Conservation (phyloP, 37 sponge, comb jelly and placozoan genomes). For the Halisarca cf. caerulea region DNA sequence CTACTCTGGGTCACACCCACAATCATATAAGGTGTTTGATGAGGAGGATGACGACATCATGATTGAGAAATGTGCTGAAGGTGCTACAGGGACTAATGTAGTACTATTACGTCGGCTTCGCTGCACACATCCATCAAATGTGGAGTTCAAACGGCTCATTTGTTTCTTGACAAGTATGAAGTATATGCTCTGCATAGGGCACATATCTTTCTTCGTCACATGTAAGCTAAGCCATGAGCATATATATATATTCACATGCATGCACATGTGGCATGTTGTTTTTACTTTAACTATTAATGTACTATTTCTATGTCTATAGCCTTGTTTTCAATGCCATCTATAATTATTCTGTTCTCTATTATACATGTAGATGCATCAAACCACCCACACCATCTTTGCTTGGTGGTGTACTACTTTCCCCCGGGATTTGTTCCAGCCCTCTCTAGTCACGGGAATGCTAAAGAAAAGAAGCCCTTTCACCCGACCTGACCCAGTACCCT, state of each 20-base stretch:
- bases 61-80: slow-evolving; percentile 46
- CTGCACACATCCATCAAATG: slow-evolving; percentile 50
- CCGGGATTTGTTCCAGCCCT: slow-evolving; percentile 33
- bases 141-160: slow-evolving; percentile 38
- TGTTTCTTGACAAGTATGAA: slow-evolving; percentile 40
- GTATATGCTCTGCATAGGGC: too few relatives aligned
- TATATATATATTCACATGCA: too few relatives aligned
- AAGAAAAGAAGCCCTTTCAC: slow-evolving; percentile 39
- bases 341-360: too few relatives aligned
- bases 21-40: background rate
- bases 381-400: slow-evolving; percentile 51
- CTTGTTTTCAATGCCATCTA: background rate
- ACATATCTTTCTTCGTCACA: too few relatives aligned
- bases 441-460: slow-evolving; percentile 48
- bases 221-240: too few relatives aligned
- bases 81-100: slow-evolving; percentile 41
- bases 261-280: too few relatives aligned
- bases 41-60: slow-evolving; percentile 17
- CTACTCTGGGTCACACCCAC: slow-evolving; percentile 44
- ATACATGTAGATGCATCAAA: slow-evolving; percentile 29
- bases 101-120: slow-evolving; percentile 41
- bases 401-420: slow-evolving; percentile 43
- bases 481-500: slow-evolving; percentile 60
- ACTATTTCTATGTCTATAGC: too few relatives aligned
- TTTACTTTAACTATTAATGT: too few relatives aligned